Evolutionary conservation across 2,113 vertebrate genomes (phyloP).

Genomic region (Podarcis raffonei): DNA sequence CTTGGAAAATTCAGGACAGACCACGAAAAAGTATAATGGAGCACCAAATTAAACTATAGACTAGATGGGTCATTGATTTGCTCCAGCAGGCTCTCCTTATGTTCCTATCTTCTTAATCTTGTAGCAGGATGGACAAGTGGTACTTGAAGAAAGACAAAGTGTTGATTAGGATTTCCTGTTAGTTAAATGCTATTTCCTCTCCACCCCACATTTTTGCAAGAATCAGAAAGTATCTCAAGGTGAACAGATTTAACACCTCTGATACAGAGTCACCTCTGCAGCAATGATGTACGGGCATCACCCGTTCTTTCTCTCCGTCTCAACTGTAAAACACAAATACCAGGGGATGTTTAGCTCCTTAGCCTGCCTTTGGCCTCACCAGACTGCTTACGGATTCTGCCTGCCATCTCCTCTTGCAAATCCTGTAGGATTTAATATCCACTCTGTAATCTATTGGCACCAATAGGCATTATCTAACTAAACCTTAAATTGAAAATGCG

Average conservation of each 20-base stretch:
- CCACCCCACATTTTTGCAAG: not conserved
- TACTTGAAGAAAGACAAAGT: not conserved
- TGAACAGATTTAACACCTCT: conserved; percentile 23
- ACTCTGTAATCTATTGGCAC: conserved; percentile 82
- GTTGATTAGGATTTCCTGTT: not conserved
- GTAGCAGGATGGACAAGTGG: too few species aligned
- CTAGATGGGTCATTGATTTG: too few species aligned
- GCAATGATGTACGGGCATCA: conserved; percentile 11
- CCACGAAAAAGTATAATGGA: too few species aligned
- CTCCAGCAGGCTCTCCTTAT: too few species aligned
- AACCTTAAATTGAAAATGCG: conserved; percentile 80
- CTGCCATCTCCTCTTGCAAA: conserved; percentile 66
- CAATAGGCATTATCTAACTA: conserved; percentile 81
- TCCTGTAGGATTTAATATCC: conserved; percentile 82
- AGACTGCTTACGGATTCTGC: conserved; percentile 70
- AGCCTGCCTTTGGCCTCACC: conserved; percentile 9
- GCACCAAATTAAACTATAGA: too few species aligned
- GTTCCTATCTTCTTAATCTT: too few species aligned
- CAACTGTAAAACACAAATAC: conserved; percentile 20
- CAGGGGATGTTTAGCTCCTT: conserved; percentile 49
- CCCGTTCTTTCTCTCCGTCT: rapidly evolving
- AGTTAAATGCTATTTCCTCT: too few species aligned
- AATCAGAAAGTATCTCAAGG: conserved; percentile 25
- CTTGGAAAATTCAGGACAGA: too few species aligned
- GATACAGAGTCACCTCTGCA: not conserved